A percentile compares a stretch with the other conserved stretches of the same genome.
These are phyloP conservation scores for Leptatherina wallacei DNA, from an alignment of 2,797 vertebrate species.

Conservation along the genomic window DNA sequence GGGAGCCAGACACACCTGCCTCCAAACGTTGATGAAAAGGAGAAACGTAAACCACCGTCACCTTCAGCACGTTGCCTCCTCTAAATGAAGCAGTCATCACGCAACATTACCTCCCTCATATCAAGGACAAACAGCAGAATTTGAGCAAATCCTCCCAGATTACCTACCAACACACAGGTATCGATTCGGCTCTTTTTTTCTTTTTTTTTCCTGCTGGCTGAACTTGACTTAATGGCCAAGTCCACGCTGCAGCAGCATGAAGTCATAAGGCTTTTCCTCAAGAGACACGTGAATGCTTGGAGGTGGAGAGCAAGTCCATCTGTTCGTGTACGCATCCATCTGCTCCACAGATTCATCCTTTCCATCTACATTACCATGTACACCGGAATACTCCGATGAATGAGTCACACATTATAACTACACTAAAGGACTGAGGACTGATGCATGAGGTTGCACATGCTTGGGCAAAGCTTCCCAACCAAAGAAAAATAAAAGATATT, in stretches of 20 bases:
- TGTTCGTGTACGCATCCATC: conserved; percentile 63
- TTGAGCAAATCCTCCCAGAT: conserved; percentile 23
- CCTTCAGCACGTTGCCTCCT: conserved; percentile 22
- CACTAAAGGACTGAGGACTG: background rate
- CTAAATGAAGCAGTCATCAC: conserved; percentile 37
- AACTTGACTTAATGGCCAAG: conserved; percentile 34
- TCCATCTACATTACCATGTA: conserved; percentile 56
- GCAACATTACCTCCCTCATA: conserved; percentile 30
- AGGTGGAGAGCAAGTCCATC: conserved; percentile 70
- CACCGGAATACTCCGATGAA: conserved; percentile 15
- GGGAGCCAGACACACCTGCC: conserved; percentile 22
- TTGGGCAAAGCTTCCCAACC: background rate
- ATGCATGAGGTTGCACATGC: background rate
- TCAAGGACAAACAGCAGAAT: conserved; percentile 42
- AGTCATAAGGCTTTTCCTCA: conserved; percentile 49
- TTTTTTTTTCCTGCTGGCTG: conserved; percentile 15
- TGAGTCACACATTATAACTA: conserved; percentile 15
- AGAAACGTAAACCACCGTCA: conserved; percentile 1
- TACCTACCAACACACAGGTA: background rate
- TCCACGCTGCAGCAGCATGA: conserved; percentile 17
- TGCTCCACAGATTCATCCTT: conserved; percentile 58
- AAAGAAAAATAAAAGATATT: background rate
- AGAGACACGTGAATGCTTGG: conserved; percentile 54
- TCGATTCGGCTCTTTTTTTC: conserved; percentile 21
- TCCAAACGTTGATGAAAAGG: conserved; percentile 15